These are phyloP conservation scores for Amphipoea lucens DNA, from an alignment of 2,888 invertebrate genomes.

Conservation along the genomic window DNA sequence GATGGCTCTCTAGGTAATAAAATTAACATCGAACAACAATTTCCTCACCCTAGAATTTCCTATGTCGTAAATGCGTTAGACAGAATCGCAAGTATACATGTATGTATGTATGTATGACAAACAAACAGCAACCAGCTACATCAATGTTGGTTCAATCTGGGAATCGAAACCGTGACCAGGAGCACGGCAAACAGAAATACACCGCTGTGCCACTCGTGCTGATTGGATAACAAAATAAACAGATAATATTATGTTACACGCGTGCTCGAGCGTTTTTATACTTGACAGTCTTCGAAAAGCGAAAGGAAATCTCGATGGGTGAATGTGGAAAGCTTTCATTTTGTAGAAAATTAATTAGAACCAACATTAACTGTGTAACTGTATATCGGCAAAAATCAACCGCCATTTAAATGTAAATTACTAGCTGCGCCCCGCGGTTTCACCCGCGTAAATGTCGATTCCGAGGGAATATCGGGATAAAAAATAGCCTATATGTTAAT, in stretches of 20 bases:
- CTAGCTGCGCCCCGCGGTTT: too few relatives aligned
- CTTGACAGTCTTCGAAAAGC: neutral
- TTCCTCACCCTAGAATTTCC: neutral
- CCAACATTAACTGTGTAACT: too few relatives aligned
- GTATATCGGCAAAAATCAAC: too few relatives aligned
- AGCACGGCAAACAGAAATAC: constrained; percentile 42
- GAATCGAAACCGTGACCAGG: constrained; percentile 54
- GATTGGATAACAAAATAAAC: constrained; percentile 45
- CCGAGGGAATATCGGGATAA: too few relatives aligned
- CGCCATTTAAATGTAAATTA: too few relatives aligned
- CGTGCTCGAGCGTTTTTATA: neutral
- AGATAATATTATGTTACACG: constrained; percentile 22
- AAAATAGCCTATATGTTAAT: too few relatives aligned
- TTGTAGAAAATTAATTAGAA: neutral
- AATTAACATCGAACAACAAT: neutral
- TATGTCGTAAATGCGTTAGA: neutral
- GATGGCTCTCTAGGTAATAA: neutral
- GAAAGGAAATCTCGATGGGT: neutral
- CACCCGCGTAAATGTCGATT: too few relatives aligned
- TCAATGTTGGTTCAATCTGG: constrained; percentile 49
- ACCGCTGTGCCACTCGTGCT: constrained; percentile 40
- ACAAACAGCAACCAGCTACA: constrained; percentile 45
- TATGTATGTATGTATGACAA: constrained; percentile 18
- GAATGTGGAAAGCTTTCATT: neutral
- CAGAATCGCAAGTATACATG: constrained; percentile 9